Evolutionary conservation across 1,140 invertebrate genomes (phyloP).

Genomic region (Zophobas morio): DNA sequence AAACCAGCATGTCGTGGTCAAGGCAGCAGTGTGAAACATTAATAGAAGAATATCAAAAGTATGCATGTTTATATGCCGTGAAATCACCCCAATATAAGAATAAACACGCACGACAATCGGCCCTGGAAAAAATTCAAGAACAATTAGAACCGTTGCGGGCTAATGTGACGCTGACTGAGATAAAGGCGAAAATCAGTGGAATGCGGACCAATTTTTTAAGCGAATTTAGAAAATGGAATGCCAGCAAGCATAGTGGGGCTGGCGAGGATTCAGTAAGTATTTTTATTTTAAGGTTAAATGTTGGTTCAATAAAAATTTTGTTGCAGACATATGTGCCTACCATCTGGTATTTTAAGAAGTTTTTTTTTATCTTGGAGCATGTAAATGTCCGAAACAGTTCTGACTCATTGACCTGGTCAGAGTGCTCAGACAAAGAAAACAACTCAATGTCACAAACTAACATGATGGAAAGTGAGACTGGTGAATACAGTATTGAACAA

Average conservation of each 20-base stretch:
- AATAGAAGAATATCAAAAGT: slow-evolving; percentile 9
- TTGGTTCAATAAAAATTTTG: background rate
- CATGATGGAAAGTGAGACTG: background rate
- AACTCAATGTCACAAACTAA: background rate
- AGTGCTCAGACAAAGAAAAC: background rate
- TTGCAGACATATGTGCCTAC: background rate
- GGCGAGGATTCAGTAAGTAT: background rate
- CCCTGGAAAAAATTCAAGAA: background rate
- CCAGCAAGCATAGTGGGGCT: background rate
- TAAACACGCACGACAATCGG: background rate
- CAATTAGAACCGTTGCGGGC: background rate
- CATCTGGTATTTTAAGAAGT: background rate
- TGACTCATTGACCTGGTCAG: background rate
- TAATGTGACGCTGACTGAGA: background rate
- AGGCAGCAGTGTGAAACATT: background rate
- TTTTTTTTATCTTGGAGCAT: background rate
- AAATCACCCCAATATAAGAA: slow-evolving; percentile 3
- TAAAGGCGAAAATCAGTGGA: background rate
- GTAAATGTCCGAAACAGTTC: background rate
- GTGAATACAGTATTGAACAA: too few relatives aligned
- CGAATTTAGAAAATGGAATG: background rate
- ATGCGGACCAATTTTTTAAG: background rate
- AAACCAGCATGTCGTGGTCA: slow-evolving; percentile 11
- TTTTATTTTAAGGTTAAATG: background rate
- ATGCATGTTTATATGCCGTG: slow-evolving; percentile 19